Base-by-base conservation (phyloP, 2,888 invertebrate genomes). In the Epirrhoe alternata region DNA sequence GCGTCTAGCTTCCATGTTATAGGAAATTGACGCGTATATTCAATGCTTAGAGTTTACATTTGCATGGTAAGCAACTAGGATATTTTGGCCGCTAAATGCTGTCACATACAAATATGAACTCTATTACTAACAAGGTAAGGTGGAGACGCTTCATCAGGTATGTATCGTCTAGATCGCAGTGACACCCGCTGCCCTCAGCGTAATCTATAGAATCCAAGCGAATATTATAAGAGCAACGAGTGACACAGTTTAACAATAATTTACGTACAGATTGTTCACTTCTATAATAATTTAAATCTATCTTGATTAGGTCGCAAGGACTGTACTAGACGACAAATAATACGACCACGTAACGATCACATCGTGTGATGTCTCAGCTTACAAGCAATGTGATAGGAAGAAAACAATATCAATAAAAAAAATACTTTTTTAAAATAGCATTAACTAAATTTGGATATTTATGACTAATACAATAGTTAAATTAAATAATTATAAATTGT, bases 361-460 rank as follows among this genome's bases (percentile, higher is more conserved):
- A 86, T 79, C 78, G 74, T 87, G 92, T 89, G 91, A 90, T 89
- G 90, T 81, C 85, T 86, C 89, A 87, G 90, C 82, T 86, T 86
- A 85, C 81, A 80, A 84, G 83, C 85, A 82, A 85, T 83, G 85
- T 85, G 83, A 86, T 85, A 88, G 85, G 83, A 85, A 84, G 76
- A 82, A 78, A 82, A 84, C 79, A 82, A 83, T 78, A 86, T 84
- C 80, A 81, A 84, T 82, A 85, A 80, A 84, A 84, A 86, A 82
- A 84, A 83, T 81, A 83, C 79, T 82, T 81, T 72, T 85, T 83
- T 86, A 86, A 86, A 87, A 88, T 86, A 90, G 83, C 84, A 89
- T 90, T 88, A 90, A 90, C 92, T 92, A 93, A 92, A 92, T 93
- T 93, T 92, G 92, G 92, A 91, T 93, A 89, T 89, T 92, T 89